Evolutionary conservation across 2,113 vertebrate species (phyloP).

Genomic region (Motacilla alba): DNA sequence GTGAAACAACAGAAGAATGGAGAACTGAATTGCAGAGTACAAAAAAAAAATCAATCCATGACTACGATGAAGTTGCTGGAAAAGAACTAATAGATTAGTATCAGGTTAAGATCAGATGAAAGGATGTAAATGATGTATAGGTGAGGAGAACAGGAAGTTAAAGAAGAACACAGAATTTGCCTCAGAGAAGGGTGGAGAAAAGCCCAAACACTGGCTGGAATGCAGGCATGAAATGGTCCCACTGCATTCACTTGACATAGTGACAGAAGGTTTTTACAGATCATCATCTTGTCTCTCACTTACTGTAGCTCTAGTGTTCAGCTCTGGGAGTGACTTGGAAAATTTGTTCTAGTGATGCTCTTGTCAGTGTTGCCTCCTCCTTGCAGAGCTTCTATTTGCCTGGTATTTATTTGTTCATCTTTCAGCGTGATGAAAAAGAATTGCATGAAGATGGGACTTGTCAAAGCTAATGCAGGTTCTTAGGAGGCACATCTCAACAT

Average conservation of each 20-base stretch:
- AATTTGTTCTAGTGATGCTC: slow-evolving; percentile 29
- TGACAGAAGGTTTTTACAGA: slow-evolving; percentile 25
- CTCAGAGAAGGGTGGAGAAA: not conserved
- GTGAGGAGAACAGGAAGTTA: not conserved
- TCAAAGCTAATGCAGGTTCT: not conserved
- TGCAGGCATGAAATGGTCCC: slow-evolving; percentile 31
- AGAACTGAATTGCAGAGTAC: not conserved
- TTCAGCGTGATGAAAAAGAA: not conserved
- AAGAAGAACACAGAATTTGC: not conserved
- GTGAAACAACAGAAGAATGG: not conserved
- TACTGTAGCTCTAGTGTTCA: not conserved
- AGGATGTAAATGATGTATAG: not conserved
- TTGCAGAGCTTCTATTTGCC: not conserved
- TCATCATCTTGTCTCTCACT: slow-evolving; percentile 46
- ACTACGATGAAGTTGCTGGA: not conserved
- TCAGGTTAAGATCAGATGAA: not conserved
- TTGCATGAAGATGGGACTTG: not conserved
- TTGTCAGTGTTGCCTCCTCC: not conserved
- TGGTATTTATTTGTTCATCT: not conserved
- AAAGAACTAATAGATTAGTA: not conserved
- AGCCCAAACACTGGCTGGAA: not conserved
- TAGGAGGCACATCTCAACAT: not conserved
- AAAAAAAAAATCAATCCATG: not conserved
- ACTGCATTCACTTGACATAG: not conserved
- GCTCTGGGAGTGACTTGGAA: slow-evolving; percentile 1